Base-by-base conservation (phyloP, 2,797 vertebrate genomes). In the Arrhamphus sclerolepis region DNA sequence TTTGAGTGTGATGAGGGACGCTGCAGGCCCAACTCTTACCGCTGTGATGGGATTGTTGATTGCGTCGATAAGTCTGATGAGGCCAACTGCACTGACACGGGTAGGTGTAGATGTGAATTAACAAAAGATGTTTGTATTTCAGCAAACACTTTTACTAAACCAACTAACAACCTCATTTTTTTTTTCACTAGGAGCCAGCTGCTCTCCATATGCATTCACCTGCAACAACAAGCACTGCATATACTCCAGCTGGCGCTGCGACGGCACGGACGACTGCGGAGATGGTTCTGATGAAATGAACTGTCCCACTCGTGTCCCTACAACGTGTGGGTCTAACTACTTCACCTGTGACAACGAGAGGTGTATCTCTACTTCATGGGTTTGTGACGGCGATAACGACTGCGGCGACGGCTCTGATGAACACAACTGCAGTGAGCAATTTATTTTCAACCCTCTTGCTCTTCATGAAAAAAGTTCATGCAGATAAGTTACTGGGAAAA, bases 381-480 rank as follows among this genome's bases (percentile, higher is more conserved):
- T 95, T 24, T 98, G 97, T 49, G 96, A 98, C 52, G 94, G 95
- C 3, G 92, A 95, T 79, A 98, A 98, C n/a, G 95, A 98, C 73
- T 98, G 97, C 21, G 91, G 87, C 0, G 96, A 98, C 57, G 96
- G 96, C 63, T 98, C 96, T 1, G 97, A 98, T 72, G 96, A 98
- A 83, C 93, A 85, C 62, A 92, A 94, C 73, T 98, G 97, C 80
- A 90, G 96, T 98, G 84, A 94, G 96, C 93, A 8, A 16, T n/a
- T 46, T 1, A 3, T n/a, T 19, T 55, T 14, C 31, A 22, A 24
- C 14, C 14, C 3, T 2, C 10, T 28, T 34, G 21, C 2, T 29
- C 5, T 38, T 16, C 2, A n/a, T 16, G 14, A 31, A 51, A 22
- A 16, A 2, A 39, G 5, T 13, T 20, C 16, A 39, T 1, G 14